Evolutionary conservation across 2,797 vertebrate species (phyloP), one percentile per base, ranked within the genome.

Genomic region (Lophotriccus pileatus): DNA sequence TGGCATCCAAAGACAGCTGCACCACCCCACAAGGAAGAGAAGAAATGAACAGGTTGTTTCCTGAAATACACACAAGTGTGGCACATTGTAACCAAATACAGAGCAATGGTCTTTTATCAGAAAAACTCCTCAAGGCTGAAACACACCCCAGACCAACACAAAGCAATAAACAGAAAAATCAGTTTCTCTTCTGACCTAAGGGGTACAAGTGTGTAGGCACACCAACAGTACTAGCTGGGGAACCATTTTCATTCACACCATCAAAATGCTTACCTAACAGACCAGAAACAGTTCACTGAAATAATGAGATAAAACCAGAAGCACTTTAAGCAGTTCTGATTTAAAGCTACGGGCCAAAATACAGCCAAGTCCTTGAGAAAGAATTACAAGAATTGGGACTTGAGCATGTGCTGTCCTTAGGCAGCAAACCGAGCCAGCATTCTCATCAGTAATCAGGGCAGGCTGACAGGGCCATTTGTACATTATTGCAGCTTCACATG

Each of bases 51-150:
- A 52, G 50, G 67, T 32, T 79, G 59, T 52, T 81, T 86, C 74
- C 41, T 2, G 1, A 85, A 94, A 81, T 36, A 64, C 0, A 0
- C 44, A 39, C 18, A 64, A 25, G 56, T 66, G 55, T 0, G 0
- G 43, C 22, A 32, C 3, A 3, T 5, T 14, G 14, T 37, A 59
- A 47, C 34, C 47, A 63, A 83, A 79, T 14, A 63, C 19, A 60
- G 16, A 90, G 22, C 14, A 78, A 18, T 5, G 3, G 9, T 50
- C 63, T 56, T 72, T 36, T 24, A 43, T 19, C 1, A 0, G n/a
- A 70, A 52, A 53, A 70, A 12, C 36, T 50, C 60, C 8, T 9
- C 22, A 58, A 30, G 27, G 72, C 84, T 68, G n/a, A 78, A 86
- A 82, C 20, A 60, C 11, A 36, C 19, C 24, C 19, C 67, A 78